These are phyloP conservation scores for Malacoraja senta DNA, from an alignment of 2,797 vertebrate genomes.

Conservation along the genomic window DNA sequence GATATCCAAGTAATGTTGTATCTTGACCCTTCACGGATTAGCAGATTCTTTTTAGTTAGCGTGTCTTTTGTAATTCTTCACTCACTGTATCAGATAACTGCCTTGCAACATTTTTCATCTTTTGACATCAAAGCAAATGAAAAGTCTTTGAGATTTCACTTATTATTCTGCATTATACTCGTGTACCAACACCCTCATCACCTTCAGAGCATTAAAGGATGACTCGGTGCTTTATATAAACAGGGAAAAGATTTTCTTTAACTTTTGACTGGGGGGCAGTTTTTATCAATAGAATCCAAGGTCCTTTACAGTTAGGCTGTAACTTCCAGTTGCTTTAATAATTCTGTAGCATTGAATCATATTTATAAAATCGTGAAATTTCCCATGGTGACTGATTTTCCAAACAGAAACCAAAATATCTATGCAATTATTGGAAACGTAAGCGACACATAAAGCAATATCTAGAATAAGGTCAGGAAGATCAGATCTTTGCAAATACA, in stretches of 20 bases:
- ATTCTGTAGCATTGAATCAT: slow-evolving; percentile 8
- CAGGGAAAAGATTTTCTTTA: background rate
- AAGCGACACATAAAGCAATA: background rate
- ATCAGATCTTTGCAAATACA: background rate
- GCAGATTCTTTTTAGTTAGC: slow-evolving; percentile 26
- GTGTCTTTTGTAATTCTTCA: slow-evolving; percentile 28
- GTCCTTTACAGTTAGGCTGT: background rate
- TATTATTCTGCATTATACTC: background rate
- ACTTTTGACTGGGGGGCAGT: background rate
- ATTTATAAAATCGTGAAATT: background rate
- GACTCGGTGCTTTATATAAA: background rate
- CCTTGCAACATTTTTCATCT: slow-evolving; percentile 36
- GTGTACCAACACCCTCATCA: slow-evolving; percentile 1
- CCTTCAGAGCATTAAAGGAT: background rate
- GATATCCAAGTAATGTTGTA: slow-evolving; percentile 1
- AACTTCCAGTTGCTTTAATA: slow-evolving; percentile 9
- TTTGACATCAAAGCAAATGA: slow-evolving; percentile 31
- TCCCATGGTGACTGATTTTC: slow-evolving; percentile 4
- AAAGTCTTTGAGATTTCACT: slow-evolving; percentile 19
- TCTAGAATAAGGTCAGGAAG: background rate
- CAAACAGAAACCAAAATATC: slow-evolving; percentile 4
- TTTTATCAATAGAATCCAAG: background rate
- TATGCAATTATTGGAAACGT: background rate
- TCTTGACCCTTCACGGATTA: slow-evolving; percentile 10
- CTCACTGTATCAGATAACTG: slow-evolving; percentile 26